Conservation (phyloP, 1,140 invertebrate species). For the Lepidurus packardi region DNA sequence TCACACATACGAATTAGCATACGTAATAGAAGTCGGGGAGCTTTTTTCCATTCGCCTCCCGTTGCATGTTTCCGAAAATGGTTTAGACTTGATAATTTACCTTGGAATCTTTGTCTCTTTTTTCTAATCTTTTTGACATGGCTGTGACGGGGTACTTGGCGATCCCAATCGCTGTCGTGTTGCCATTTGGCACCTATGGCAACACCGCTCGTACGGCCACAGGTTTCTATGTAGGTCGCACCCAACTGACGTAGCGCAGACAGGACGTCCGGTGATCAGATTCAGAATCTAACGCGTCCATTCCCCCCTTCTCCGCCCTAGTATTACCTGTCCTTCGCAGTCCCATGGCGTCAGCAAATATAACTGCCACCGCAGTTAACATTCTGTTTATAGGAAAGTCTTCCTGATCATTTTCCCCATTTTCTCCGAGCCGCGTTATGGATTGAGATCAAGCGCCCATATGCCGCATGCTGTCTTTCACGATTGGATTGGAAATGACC, state of each 20-base stretch:
- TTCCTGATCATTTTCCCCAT: neutral
- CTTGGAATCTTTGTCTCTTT: neutral
- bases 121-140: neutral
- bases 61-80: neutral
- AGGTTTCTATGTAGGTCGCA: constrained; percentile 17
- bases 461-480: constrained; percentile 16
- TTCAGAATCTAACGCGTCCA: constrained; percentile 10
- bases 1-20: neutral
- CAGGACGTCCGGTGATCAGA: constrained; percentile 20
- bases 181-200: neutral
- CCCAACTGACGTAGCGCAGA: neutral
- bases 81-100: neutral
- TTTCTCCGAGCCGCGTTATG: neutral
- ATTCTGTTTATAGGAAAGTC: neutral
- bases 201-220: neutral
- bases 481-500: neutral
- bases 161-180: neutral
- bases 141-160: neutral
- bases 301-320: neutral
- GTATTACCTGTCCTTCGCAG: neutral
- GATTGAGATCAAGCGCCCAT: neutral
- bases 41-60: neutral
- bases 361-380: neutral
- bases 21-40: neutral
- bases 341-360: neutral